Conservation (phyloP, 2,797 vertebrate species). For the Gallirallus australis region DNA sequence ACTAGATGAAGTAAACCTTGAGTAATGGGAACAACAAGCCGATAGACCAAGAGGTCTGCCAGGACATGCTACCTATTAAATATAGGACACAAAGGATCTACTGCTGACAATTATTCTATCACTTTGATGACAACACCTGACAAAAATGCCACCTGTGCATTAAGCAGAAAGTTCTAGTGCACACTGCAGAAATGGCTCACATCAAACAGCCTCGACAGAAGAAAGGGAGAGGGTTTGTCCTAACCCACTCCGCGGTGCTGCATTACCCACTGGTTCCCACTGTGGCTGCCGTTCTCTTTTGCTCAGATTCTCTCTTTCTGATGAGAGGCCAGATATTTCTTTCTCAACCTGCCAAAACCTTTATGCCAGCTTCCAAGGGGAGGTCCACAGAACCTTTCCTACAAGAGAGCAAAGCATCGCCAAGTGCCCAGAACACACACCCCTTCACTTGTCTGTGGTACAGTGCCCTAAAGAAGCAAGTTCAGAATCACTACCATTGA, state of each 20-base stretch:
- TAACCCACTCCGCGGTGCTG: not conserved
- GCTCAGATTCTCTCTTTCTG: not conserved
- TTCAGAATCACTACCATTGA: not conserved
- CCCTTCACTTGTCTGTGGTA: not conserved
- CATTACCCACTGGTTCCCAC: not conserved
- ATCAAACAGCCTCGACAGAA: not conserved
- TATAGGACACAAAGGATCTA: not conserved
- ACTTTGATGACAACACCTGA: not conserved
- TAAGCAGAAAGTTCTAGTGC: not conserved
- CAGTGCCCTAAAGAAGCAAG: not conserved
- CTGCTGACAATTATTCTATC: not conserved
- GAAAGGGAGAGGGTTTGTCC: not conserved
- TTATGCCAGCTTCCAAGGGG: not conserved
- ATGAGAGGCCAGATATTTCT: not conserved
- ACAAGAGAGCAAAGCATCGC: not conserved
- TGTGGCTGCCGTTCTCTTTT: not conserved
- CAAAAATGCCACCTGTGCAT: not conserved
- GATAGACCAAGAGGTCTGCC: not conserved
- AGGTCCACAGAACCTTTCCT: not conserved
- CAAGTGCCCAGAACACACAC: not conserved
- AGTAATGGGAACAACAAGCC: not conserved
- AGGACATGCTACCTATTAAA: not conserved
- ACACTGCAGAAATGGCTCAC: not conserved
- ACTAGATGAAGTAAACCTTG: constrained; percentile 5
- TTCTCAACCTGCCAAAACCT: not conserved